Evolutionary conservation across 2,888 invertebrate genomes (phyloP), one percentile per base, ranked within the genome.

Genomic region (Leptopilina syphax): DNA sequence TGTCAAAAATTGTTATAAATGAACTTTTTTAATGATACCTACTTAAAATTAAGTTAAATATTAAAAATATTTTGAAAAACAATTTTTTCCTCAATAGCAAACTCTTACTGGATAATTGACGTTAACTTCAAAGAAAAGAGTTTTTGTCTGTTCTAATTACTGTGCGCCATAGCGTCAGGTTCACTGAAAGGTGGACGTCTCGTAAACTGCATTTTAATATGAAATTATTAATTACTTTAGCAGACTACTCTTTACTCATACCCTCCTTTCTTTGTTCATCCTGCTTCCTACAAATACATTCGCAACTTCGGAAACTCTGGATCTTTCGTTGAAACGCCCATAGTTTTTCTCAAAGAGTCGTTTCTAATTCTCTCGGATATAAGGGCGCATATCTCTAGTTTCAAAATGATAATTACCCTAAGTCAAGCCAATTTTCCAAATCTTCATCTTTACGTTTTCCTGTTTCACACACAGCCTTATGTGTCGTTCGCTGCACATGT

Each of bases 131-230:
- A 73, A 70, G 70, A 27, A 73, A 70, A 57, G 57, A 34, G 3
- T 41, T 73, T 73, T 73, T 73, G 54, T 73, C 34, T 41, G 27
- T 73, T 73, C 54, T 73, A 73, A 73, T 73, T 73, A 73, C 73
- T 73, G n/a, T 34, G n/a, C 34, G 34, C n/a, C 57, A n/a, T 73
- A 73, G 57, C 24, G 27, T 24, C 27, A 27, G 54, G 54, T 57
- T 54, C 57, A 34, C 57, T 57, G 57, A 57, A 57, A n/a, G 54
- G 34, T 57, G 27, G 57, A 73, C 73, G 57, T 57, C 57, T 41
- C 57, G 73, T 73, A 73, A 73, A 73, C 73, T 73, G 73, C 54
- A 73, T 57, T 73, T 73, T 73, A 60, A 60, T 73, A 73, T 57
- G 57, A 73, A 73, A 54, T 73, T 73, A 73, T 73, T 73, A 73